These are phyloP conservation scores for Branchinecta lynchi DNA, from an alignment of 1,140 invertebrate species.

Conservation along the genomic window DNA sequence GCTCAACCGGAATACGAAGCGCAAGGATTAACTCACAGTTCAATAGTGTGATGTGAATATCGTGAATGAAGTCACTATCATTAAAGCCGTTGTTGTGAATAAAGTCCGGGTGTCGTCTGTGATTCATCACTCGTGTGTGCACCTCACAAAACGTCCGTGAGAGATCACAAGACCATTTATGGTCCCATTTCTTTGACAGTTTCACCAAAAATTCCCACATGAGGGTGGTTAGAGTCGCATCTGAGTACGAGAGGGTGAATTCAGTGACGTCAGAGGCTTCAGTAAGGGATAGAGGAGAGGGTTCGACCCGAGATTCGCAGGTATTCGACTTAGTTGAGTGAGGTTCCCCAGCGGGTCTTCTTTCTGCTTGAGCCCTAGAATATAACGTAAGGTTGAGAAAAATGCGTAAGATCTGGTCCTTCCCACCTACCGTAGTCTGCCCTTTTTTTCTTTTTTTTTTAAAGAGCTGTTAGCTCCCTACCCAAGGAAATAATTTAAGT, in stretches of 20 bases:
- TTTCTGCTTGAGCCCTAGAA: too few species aligned
- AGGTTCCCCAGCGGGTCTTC: too few species aligned
- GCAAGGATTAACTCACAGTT: background rate
- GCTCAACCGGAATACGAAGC: background rate
- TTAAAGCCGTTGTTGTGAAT: background rate
- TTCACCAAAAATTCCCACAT: constrained; percentile 41
- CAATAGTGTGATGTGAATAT: background rate
- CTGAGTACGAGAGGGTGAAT: constrained; percentile 39
- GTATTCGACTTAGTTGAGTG: constrained; percentile 27
- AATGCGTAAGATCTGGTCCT: too few species aligned
- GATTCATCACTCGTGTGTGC: background rate
- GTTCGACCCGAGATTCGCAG: too few species aligned
- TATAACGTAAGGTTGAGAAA: too few species aligned
- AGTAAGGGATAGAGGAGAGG: too few species aligned
- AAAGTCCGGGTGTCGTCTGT: background rate
- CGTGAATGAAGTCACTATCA: background rate
- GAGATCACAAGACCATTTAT: constrained; percentile 45
- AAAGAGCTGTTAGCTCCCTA: too few species aligned
- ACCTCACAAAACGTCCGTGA: background rate
- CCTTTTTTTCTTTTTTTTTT: too few species aligned
- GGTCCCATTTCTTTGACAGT: constrained; percentile 42
- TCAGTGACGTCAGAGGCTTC: constrained; percentile 45
- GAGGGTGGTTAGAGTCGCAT: constrained; percentile 42
- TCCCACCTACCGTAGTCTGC: too few species aligned
- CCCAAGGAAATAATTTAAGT: too few species aligned